A percentile compares a stretch with the other conserved stretches of the same genome.
These are phyloP conservation scores for Lepidothrix coronata DNA, from an alignment of 2,113 vertebrate genomes.

Conservation along the genomic window DNA sequence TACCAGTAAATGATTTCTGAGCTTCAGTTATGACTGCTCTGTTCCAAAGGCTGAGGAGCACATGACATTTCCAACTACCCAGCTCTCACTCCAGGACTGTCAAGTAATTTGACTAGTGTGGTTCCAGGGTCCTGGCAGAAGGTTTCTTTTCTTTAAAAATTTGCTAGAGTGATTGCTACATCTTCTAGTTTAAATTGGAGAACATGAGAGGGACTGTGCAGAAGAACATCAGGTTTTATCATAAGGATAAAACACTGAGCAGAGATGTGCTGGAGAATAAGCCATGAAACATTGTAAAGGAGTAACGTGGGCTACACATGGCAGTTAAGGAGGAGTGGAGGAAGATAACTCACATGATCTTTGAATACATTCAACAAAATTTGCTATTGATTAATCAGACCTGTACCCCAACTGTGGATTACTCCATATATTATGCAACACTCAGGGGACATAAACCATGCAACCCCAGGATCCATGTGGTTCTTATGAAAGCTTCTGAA, in stretches of 20 bases:
- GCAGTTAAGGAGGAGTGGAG: not conserved
- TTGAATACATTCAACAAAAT: not conserved
- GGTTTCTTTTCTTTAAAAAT: not conserved
- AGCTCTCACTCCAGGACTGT: not conserved
- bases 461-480: not conserved
- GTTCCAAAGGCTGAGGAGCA: constrained; percentile 2
- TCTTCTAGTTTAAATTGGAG: not conserved
- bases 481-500: not conserved
- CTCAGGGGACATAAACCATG: not conserved
- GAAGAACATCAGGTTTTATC: not conserved
- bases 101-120: not conserved
- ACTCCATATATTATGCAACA: not conserved
- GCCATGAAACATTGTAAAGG: not conserved
- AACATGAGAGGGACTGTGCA: not conserved
- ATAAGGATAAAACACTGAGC: not conserved
- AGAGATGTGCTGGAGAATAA: not conserved
- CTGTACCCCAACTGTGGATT: not conserved
- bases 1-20: not conserved
- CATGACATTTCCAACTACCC: not conserved
- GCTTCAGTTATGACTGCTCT: not conserved
- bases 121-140: not conserved
- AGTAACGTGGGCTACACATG: not conserved
- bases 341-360: not conserved
- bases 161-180: not conserved
- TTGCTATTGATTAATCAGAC: not conserved